Percentiles rank a stretch among this genome's conserved stretches.
Evolutionary conservation across 2,797 vertebrate species (phyloP).

Genomic region (Tolypeutes matacus): DNA sequence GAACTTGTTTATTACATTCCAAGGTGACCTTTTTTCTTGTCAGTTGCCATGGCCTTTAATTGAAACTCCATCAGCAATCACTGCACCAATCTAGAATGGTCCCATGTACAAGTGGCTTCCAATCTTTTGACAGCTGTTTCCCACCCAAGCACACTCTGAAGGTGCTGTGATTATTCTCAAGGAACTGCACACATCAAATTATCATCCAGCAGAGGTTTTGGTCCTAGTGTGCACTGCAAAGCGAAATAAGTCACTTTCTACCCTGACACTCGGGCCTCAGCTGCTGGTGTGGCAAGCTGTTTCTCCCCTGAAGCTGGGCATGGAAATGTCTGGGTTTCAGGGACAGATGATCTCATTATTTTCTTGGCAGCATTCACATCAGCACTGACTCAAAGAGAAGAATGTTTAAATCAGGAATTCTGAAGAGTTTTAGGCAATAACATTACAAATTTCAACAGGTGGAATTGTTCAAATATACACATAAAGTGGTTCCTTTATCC

Average conservation of each 20-base stretch:
- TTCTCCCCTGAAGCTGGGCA: no score
- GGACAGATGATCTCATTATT: no score
- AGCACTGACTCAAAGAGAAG: no score
- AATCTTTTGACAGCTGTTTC: slow-evolving; percentile 81
- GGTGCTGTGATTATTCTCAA: slow-evolving; percentile 67
- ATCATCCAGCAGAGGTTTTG: slow-evolving; percentile 68
- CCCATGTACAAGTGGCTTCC: slow-evolving; percentile 49
- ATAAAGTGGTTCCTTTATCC: slow-evolving; percentile 66
- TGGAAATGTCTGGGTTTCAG: no score
- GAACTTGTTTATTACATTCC: no score
- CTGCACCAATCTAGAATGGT: slow-evolving; percentile 47
- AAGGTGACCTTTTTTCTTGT: no score
- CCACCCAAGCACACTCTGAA: slow-evolving; percentile 69
- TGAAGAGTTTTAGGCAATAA: slow-evolving; percentile 3
- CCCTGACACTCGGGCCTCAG: slow-evolving; percentile 79
- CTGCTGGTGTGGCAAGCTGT: slow-evolving; percentile 81
- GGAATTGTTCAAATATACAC: slow-evolving; percentile 64
- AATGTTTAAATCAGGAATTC: no score
- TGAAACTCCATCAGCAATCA: no score
- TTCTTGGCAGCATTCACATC: no score
- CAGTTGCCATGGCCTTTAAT: no score
- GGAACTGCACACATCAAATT: slow-evolving; percentile 59
- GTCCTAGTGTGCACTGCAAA: slow-evolving; percentile 77
- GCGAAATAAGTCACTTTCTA: slow-evolving; percentile 84
- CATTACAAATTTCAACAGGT: slow-evolving; percentile 78